Evolutionary conservation across 2,888 invertebrate species (phyloP).

Genomic region (Idaea dimidiata): DNA sequence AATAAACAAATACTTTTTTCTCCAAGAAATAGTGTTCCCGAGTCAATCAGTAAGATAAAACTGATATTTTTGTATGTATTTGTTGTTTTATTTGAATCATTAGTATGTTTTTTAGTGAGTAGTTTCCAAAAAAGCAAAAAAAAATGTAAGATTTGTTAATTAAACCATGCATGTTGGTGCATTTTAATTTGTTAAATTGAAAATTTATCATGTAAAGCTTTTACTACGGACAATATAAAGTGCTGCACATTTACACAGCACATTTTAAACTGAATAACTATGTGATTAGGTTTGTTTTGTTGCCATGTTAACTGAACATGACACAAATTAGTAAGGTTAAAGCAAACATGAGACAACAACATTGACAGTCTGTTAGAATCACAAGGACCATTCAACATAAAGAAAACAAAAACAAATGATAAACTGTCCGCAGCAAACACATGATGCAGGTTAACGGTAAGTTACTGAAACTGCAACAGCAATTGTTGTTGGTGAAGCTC

Average conservation of each 20-base stretch:
- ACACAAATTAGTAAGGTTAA: constrained; percentile 30
- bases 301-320: background rate
- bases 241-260: background rate
- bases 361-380: constrained; percentile 67
- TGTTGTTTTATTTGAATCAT: background rate
- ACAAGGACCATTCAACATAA: constrained; percentile 80
- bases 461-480: constrained; percentile 70
- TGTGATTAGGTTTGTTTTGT: background rate
- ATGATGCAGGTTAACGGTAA: constrained; percentile 74
- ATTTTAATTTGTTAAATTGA: constrained; percentile 5
- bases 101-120: background rate
- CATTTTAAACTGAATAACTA: background rate
- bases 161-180: constrained; percentile 14
- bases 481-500: constrained; percentile 68
- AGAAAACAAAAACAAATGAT: constrained; percentile 56
- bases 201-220: background rate
- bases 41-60: background rate
- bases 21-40: background rate
- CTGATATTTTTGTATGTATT: background rate
- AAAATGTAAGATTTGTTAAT: constrained; percentile 5
- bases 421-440: constrained; percentile 74
- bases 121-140: background rate
- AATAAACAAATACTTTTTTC: background rate
- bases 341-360: constrained; percentile 33
- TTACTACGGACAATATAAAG: background rate